phyloP scores from a whole-genome alignment of 2,888 invertebrate species.

The Bruchidius siliquastri region DNA sequence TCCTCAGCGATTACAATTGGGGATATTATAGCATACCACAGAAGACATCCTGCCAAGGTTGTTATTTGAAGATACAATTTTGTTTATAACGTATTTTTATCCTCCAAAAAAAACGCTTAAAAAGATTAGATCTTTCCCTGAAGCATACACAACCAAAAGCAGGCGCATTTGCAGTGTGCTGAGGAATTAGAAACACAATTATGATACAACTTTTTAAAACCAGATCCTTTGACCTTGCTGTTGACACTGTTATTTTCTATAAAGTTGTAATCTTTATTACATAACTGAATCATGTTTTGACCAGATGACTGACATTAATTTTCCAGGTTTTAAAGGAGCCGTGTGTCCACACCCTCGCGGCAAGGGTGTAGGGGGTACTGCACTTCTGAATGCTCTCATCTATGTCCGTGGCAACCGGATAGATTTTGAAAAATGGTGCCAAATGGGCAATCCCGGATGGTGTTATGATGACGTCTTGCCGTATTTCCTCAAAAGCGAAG shows the following conservation, averaged over 20 bases:
- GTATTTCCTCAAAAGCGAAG: slow-evolving; percentile 42
- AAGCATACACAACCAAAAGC: too few species aligned
- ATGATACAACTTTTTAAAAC: too few species aligned
- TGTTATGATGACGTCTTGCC: slow-evolving; percentile 55
- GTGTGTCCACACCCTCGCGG: slow-evolving; percentile 46
- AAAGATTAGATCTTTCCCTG: too few species aligned
- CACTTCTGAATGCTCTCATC: slow-evolving; percentile 50
- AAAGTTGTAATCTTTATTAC: too few species aligned
- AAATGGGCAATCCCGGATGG: slow-evolving; percentile 40
- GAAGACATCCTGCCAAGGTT: slow-evolving; percentile 19
- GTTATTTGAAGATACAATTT: neutral
- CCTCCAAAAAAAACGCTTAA: too few species aligned
- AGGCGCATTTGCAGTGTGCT: too few species aligned
- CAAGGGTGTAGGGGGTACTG: slow-evolving; percentile 50
- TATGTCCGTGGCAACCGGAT: slow-evolving; percentile 47
- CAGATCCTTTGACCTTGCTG: too few species aligned
- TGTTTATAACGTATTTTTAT: too few species aligned
- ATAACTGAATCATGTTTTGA: too few species aligned
- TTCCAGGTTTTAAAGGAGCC: slow-evolving; percentile 28
- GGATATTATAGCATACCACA: slow-evolving; percentile 31
- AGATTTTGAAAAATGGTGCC: slow-evolving; percentile 50
- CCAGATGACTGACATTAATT: neutral
- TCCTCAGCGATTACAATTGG: slow-evolving; percentile 45
- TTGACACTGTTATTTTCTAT: too few species aligned
- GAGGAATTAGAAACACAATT: too few species aligned